Conservation (phyloP, 2,797 vertebrate species). For the Pipistrellus pygmaeus region DNA sequence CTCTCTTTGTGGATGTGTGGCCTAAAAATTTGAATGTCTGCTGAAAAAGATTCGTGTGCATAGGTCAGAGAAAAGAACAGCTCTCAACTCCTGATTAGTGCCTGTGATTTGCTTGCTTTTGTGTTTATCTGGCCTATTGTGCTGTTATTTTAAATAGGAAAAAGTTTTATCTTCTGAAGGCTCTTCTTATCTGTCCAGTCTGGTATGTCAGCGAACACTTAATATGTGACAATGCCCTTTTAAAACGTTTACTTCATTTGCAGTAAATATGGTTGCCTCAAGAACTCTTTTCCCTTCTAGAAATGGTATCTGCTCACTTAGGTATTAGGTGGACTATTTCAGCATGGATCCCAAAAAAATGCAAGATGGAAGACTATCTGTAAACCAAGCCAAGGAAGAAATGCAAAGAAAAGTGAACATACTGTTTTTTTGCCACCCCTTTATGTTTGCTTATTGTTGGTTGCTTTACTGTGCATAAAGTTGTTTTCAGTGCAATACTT, state of each 20-base stretch:
- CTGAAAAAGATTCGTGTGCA: conserved; percentile 79
- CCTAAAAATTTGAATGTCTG: conserved; percentile 82
- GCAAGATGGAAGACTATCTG: conserved; percentile 74
- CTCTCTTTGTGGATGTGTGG: conserved; percentile 78
- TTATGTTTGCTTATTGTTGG: conserved; percentile 82
- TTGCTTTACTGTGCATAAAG: conserved; percentile 86
- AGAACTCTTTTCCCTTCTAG: conserved; percentile 77
- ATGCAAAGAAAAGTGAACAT: conserved; percentile 73
- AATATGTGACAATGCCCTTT: conserved; percentile 58
- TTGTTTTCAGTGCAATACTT: conserved; percentile 86
- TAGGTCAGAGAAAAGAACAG: conserved; percentile 82
- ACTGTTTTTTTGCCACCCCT: conserved; percentile 79
- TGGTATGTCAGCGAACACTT: conserved; percentile 66
- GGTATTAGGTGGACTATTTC: conserved; percentile 51
- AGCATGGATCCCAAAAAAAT: not conserved
- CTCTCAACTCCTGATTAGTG: conserved; percentile 81
- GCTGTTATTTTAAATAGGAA: conserved; percentile 70
- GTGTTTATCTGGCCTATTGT: conserved; percentile 69
- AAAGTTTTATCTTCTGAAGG: conserved; percentile 57
- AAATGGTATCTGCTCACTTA: conserved; percentile 76
- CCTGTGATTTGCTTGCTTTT: conserved; percentile 84
- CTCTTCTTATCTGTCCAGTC: conserved; percentile 52
- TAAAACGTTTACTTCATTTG: conserved; percentile 70
- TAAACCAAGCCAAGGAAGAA: conserved; percentile 75
- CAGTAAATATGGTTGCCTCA: conserved; percentile 63